Percentiles rank a stretch among this genome's conserved stretches.
Conservation (phyloP, 1,140 invertebrate genomes). For the Ceratina calcarata region DNA sequence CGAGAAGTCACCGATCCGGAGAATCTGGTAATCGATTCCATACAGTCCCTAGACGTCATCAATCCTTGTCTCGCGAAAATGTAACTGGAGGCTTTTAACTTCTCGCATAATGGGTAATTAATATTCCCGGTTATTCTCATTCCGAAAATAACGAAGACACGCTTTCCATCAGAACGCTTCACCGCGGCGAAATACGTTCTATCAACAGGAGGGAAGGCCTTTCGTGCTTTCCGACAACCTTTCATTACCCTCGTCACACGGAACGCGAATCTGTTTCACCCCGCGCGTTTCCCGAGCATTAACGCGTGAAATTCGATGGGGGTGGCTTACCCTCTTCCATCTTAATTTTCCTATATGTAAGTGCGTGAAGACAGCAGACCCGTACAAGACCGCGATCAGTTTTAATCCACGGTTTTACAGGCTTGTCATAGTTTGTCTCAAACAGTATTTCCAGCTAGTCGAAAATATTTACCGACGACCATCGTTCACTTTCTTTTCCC, state of each 20-base stretch:
- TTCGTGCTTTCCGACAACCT: constrained; percentile 46
- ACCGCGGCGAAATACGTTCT: not conserved
- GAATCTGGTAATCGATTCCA: constrained; percentile 15
- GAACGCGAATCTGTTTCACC: constrained; percentile 53
- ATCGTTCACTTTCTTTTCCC: not conserved
- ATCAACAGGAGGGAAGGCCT: constrained; percentile 22
- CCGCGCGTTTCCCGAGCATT: constrained; percentile 53
- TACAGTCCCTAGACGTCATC: not conserved
- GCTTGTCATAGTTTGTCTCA: too few species aligned
- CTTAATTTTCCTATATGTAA: not conserved
- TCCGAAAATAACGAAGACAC: not conserved
- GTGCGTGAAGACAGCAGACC: not conserved
- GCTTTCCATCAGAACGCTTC: constrained; percentile 15
- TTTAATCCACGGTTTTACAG: too few species aligned
- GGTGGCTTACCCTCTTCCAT: not conserved
- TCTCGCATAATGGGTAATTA: too few species aligned
- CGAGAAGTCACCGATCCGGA: constrained; percentile 22
- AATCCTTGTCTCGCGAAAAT: not conserved
- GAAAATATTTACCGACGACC: too few species aligned
- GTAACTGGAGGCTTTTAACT: too few species aligned
- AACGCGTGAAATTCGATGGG: constrained; percentile 50
- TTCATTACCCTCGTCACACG: constrained; percentile 49
- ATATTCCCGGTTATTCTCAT: too few species aligned
- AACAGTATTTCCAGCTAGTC: too few species aligned
- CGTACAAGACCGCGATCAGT: too few species aligned